These are phyloP conservation scores for Allacma fusca DNA, from an alignment of 2,888 invertebrate genomes.

Conservation along the genomic window DNA sequence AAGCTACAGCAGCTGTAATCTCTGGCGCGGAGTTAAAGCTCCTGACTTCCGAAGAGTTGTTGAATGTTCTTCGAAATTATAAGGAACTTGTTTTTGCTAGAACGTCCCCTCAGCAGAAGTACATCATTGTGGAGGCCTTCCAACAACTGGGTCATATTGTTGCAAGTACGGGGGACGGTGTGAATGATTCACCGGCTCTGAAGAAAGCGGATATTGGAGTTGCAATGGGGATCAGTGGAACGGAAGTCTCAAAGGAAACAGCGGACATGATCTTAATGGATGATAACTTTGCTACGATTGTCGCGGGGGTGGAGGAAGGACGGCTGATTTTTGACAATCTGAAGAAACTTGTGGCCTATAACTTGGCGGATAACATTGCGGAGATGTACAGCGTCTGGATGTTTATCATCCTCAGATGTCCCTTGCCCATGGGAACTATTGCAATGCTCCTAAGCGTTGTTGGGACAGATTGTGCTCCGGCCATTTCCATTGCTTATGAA, in stretches of 20 bases:
- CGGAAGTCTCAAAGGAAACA: constrained; percentile 85
- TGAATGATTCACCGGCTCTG: constrained; percentile 85
- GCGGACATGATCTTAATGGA: constrained; percentile 89
- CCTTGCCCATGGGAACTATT: constrained; percentile 66
- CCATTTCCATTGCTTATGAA: constrained; percentile 70
- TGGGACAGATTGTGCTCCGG: constrained; percentile 66
- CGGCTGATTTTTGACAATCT: constrained; percentile 96
- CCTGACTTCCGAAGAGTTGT: constrained; percentile 63
- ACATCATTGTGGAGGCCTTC: constrained; percentile 78
- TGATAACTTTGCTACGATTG: constrained; percentile 88
- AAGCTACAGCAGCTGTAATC: constrained; percentile 67
- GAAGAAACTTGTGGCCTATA: constrained; percentile 98
- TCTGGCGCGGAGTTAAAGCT: constrained; percentile 65
- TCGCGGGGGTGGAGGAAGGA: constrained; percentile 87
- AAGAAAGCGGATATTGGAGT: constrained; percentile 83
- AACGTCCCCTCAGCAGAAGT: constrained; percentile 68
- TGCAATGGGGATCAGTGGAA: constrained; percentile 81
- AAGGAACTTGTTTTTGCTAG: constrained; percentile 67
- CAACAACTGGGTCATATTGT: constrained; percentile 80
- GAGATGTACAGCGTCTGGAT: constrained; percentile 74
- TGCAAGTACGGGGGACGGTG: constrained; percentile 86
- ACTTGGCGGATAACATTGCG: constrained; percentile 95
- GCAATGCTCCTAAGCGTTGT: constrained; percentile 67
- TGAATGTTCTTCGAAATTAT: constrained; percentile 66
- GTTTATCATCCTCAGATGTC: constrained; percentile 63